Evolutionary conservation across 2,113 vertebrate species (phyloP), one percentile per base, ranked within the genome.

Genomic region (Ardeotis arabs): DNA sequence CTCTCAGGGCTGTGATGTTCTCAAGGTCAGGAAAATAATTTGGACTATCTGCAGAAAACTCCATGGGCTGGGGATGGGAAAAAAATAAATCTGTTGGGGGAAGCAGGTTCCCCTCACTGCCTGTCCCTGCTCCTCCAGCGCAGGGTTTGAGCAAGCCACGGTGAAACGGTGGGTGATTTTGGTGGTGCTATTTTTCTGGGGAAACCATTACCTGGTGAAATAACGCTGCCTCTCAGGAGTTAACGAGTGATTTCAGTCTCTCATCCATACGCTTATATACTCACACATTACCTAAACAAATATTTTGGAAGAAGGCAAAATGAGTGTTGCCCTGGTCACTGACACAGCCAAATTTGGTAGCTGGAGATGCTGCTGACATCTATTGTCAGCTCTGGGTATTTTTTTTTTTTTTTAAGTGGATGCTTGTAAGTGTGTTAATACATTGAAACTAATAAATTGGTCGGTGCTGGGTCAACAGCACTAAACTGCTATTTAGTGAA

Each of bases 161-260:
- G 20, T 29, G 74, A 53, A 37, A 78, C 0, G 0, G 45, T 0
- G 1, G 9, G 29, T 22, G 31, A 20, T 59, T 77, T 44, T 33
- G 6, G 23, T 18, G n/a, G 53, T 63, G 67, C 41, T 47, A 15
- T 58, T 80, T 87, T 68, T n/a, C 49, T 39, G 45, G 8, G 19
- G 28, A 67, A 1, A 39, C 27, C 47, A 7, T 53, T 33, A 18
- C 63, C 59, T 55, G n/a, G 28, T 3, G 8, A 84, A 50, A 25
- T 9, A 80, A 76, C 10, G 2, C 29, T 15, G 47, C 7, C 13
- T 19, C 27, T 76, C 27, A 18, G 44, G 63, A 68, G 49, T 44
- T 35, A 24, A 33, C 0, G 5, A 84, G 39, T 8, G 19, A 20
- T 60, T 77, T 81, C 74, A 87, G 69, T 4, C 68, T 69, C 35